A percentile compares a stretch with the other conserved stretches of the same genome.
Evolutionary conservation across 2,113 vertebrate genomes (phyloP).

Genomic region (Oreochromis aureus): DNA sequence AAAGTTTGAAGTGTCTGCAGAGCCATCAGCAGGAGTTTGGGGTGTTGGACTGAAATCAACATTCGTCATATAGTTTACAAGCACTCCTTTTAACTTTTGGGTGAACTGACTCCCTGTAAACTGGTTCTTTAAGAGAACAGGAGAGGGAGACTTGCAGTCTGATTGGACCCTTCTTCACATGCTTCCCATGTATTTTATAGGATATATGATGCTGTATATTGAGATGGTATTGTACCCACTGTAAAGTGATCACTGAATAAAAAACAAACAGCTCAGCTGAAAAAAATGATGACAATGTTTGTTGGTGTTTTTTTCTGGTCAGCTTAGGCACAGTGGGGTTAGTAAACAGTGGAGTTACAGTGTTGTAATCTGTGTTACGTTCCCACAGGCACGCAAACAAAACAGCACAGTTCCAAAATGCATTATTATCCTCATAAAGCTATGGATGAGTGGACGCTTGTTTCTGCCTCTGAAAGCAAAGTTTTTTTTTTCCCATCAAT

Average conservation of each 20-base stretch:
- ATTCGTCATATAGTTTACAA: slow-evolving; percentile 14
- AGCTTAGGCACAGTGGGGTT: not conserved
- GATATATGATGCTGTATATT: slow-evolving; percentile 47
- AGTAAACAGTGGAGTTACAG: not conserved
- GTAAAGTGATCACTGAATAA: slow-evolving; percentile 64
- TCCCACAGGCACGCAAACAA: not conserved
- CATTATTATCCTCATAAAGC: not conserved
- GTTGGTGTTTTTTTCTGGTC: not conserved
- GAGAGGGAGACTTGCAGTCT: not conserved
- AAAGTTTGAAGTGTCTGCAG: slow-evolving; percentile 33
- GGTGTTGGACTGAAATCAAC: slow-evolving; percentile 8
- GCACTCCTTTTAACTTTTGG: slow-evolving; percentile 2
- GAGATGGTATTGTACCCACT: slow-evolving; percentile 53
- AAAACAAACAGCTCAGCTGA: slow-evolving; percentile 27
- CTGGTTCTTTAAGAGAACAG: not conserved
- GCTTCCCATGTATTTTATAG: slow-evolving; percentile 15
- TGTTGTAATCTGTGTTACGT: not conserved
- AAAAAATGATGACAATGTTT: not conserved
- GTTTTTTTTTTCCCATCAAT: not conserved
- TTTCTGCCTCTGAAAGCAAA: not conserved
- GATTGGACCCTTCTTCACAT: slow-evolving; percentile 2
- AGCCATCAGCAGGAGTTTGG: not conserved
- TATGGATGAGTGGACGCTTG: not conserved
- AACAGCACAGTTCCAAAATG: not conserved
- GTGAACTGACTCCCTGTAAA: not conserved